Conservation (phyloP, 2,888 invertebrate species). For the Candidula unifasciata region DNA sequence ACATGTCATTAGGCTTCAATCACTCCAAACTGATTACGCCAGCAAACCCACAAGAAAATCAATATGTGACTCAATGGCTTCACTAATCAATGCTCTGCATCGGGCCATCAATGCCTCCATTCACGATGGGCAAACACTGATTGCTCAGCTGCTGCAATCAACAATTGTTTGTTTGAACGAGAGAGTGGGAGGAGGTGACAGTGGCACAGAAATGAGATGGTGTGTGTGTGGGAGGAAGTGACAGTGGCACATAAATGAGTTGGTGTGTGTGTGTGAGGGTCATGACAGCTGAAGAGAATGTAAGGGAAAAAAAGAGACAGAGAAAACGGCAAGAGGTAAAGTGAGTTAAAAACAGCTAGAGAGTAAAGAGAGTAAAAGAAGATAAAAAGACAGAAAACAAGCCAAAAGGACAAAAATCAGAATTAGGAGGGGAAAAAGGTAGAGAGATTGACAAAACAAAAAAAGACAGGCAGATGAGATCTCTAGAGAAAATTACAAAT, state of each 20-base stretch:
- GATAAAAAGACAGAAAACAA: neutral
- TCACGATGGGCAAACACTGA: no score
- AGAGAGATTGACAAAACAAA: neutral
- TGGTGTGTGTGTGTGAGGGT: no score
- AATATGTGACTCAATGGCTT: conserved; percentile 2
- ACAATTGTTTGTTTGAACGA: neutral
- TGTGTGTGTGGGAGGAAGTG: no score
- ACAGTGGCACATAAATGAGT: no score
- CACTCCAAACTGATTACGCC: neutral
- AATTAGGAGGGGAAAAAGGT: neutral
- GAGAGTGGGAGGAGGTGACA: neutral
- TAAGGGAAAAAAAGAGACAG: neutral
- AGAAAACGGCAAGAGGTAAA: neutral
- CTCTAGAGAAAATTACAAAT: no score
- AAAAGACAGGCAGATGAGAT: no score
- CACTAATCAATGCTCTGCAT: neutral
- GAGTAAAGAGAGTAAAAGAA: neutral
- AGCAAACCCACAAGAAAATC: neutral
- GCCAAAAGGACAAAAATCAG: no score
- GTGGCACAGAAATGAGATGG: no score
- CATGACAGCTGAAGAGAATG: neutral
- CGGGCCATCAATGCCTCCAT: neutral
- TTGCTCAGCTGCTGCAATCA: no score
- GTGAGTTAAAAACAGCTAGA: neutral
- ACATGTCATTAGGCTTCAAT: neutral